Conservation (phyloP, 1,140 invertebrate species). For the Liolophura sinensis region DNA sequence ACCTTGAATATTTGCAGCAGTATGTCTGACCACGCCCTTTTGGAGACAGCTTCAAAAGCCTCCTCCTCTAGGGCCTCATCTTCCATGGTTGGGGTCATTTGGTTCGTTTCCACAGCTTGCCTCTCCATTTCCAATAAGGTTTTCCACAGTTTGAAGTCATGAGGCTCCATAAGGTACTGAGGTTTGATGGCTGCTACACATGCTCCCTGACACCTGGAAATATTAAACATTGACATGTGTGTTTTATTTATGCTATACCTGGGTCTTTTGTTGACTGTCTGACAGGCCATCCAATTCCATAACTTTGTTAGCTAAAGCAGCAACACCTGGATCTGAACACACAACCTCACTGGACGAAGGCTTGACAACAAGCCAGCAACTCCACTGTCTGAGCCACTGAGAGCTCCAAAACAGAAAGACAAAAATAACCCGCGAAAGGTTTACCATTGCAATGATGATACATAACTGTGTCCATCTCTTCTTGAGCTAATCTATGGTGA, state of each 20-base stretch:
- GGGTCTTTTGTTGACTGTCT: too few relatives aligned
- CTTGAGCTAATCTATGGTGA: too few relatives aligned
- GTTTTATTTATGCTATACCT: too few relatives aligned
- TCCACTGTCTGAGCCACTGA: too few relatives aligned
- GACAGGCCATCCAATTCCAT: not conserved
- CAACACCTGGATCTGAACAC: too few relatives aligned
- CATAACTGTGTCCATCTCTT: too few relatives aligned
- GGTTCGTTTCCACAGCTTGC: slow-evolving; percentile 21
- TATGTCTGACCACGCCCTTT: slow-evolving; percentile 56
- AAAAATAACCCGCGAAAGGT: too few relatives aligned
- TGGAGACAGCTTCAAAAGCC: slow-evolving; percentile 57
- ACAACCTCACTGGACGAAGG: too few relatives aligned
- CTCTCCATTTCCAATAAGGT: slow-evolving; percentile 36
- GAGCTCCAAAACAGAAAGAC: too few relatives aligned
- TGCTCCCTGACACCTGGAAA: slow-evolving; percentile 53
- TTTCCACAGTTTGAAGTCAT: slow-evolving; percentile 55
- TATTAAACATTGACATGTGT: too few relatives aligned
- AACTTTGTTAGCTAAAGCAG: not conserved
- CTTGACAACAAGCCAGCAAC: too few relatives aligned
- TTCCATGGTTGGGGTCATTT: slow-evolving; percentile 8
- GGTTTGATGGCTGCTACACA: slow-evolving; percentile 54
- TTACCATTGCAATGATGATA: too few relatives aligned
- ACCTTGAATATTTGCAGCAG: slow-evolving; percentile 58
- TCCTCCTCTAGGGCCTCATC: slow-evolving; percentile 41
- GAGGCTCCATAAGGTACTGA: slow-evolving; percentile 55